Base-by-base conservation (phyloP, 2,797 vertebrate species). In the Aeoliscus strigatus region DNA sequence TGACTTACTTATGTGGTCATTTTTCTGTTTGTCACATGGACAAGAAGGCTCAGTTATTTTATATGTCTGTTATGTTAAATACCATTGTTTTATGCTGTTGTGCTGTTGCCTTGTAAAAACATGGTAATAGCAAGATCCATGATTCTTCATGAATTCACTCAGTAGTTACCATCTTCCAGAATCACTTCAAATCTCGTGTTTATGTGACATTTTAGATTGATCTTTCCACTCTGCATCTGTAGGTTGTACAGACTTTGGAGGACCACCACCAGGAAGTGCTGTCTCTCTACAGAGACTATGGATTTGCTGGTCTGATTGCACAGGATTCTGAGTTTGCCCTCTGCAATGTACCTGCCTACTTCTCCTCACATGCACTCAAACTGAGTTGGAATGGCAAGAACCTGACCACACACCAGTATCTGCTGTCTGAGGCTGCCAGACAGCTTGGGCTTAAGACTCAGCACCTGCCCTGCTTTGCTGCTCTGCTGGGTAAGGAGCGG, bases 301-400 rank as follows among this genome's bases (percentile, higher is more conserved):
- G 90, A 54, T 94, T 94, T 48, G 88, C 92, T 10, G 93, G 93
- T 52, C 88, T 94, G 57, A 93, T 96, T 13, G 92, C 92, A 76
- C 92, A 94, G 68, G 92, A 96, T 66, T 93, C 93, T 0, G 93
- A 94, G 83, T 96, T 93, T 25, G 92, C 92, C 3, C 88, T 96
- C 73, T 94, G 91, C 85, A 94, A 93, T 52, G 90, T 94, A 37
- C 91, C 92, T 5, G 91, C 89, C 66, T 94, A 96, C 77, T 94
- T 93, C 76, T 94, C 92, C 38, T 93, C 92, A 7, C 92, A 94
- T 17, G 91, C 92, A 7, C 91, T 94, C 77, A 96, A 94, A 75
- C 86, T 96, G 61, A 94, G 91, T 84, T 96, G 92, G 92, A 96
- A 96, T 5, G 92, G 93, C 65, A 96, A 94, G 71, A 94, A 93